These are phyloP conservation scores for Crenuchus spilurus DNA, from an alignment of 2,797 vertebrate species.

Conservation along the genomic window DNA sequence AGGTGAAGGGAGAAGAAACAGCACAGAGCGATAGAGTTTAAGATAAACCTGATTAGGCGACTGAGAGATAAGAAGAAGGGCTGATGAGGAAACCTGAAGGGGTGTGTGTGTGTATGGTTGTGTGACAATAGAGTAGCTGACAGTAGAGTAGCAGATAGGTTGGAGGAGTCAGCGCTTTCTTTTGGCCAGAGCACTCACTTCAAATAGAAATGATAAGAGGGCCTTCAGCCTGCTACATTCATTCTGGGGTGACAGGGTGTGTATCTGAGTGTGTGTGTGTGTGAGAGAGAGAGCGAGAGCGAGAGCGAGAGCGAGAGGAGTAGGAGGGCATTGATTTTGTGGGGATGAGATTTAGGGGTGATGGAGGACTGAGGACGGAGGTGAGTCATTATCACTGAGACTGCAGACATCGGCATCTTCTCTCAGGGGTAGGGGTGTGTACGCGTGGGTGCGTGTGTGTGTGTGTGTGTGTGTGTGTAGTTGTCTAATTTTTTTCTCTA, in stretches of 20 bases:
- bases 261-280: constrained; percentile 14
- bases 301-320: constrained; percentile 21
- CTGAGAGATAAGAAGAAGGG: constrained; percentile 34
- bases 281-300: neutral
- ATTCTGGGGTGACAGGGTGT: constrained; percentile 31
- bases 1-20: neutral
- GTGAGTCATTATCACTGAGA: constrained; percentile 54
- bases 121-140: constrained; percentile 45
- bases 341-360: constrained; percentile 54
- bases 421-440: constrained; percentile 15
- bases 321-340: constrained; percentile 54
- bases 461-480: constrained; percentile 8
- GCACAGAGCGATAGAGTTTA: constrained; percentile 21
- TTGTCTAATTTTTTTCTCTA: neutral
- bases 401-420: constrained; percentile 52
- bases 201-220: constrained; percentile 39
- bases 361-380: constrained; percentile 50
- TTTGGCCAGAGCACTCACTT: constrained; percentile 49
- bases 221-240: constrained; percentile 24
- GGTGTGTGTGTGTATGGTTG: neutral
- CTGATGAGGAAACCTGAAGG: constrained; percentile 15
- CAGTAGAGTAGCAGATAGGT: constrained; percentile 37
- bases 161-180: constrained; percentile 55
- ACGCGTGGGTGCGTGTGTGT: constrained; percentile 14
- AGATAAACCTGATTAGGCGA: constrained; percentile 35